Conservation (phyloP, 2,888 invertebrate genomes). For the Mythimna lalbum region DNA sequence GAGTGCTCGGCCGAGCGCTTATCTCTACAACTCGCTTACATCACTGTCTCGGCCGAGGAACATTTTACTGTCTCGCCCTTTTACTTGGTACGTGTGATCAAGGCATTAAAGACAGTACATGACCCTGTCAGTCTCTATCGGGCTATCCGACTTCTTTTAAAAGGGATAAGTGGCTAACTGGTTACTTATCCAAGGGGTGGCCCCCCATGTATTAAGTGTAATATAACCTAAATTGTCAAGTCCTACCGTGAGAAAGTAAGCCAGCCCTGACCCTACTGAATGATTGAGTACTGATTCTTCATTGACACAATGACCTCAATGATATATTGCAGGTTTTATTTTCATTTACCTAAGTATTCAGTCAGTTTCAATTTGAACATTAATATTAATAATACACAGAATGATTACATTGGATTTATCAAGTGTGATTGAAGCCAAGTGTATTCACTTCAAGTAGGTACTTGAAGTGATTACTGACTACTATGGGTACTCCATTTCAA, state of each 20-base stretch:
- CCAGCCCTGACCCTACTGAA: slow-evolving; percentile 17
- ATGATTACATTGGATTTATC: not conserved
- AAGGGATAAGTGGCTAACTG: not conserved
- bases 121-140: too few species aligned
- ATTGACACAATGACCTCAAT: not conserved
- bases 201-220: not conserved
- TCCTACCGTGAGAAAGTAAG: not conserved
- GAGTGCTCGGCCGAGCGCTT: too few species aligned
- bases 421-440: not conserved
- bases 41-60: too few species aligned
- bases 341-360: not conserved
- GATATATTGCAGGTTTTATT: not conserved
- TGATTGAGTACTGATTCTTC: not conserved
- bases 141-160: too few species aligned
- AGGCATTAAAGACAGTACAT: too few species aligned
- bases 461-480: too few species aligned
- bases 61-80: too few species aligned
- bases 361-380: not conserved
- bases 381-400: not conserved
- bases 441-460: not conserved
- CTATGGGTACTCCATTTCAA: too few species aligned
- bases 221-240: not conserved
- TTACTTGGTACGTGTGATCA: too few species aligned
- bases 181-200: not conserved
- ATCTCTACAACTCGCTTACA: too few species aligned